A percentile compares a stretch with the other conserved stretches of the same genome.
These are phyloP conservation scores for Erethizon dorsatum DNA, from an alignment of 2,797 vertebrate genomes.

Conservation along the genomic window DNA sequence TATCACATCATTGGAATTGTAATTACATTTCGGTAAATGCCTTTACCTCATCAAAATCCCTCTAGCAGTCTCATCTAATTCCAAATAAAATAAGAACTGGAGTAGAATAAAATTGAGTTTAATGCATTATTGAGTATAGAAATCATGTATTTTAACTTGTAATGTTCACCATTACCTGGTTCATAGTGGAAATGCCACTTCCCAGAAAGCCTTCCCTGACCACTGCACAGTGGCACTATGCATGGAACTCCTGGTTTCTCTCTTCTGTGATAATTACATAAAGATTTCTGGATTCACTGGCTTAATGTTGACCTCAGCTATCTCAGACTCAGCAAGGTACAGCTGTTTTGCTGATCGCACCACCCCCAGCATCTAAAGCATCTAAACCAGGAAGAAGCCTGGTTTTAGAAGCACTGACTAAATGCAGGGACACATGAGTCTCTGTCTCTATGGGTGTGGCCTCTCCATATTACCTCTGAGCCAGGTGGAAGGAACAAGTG, in stretches of 20 bases:
- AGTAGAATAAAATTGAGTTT: not conserved
- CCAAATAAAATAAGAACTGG: not conserved
- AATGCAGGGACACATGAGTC: not conserved
- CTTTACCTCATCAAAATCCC: not conserved
- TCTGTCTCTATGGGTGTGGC: not conserved
- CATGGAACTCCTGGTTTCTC: not conserved
- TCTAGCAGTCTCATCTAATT: conserved; percentile 1
- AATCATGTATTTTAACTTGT: not conserved
- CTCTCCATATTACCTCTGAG: not conserved
- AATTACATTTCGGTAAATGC: conserved; percentile 3
- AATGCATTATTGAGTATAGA: not conserved
- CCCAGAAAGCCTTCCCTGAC: not conserved
- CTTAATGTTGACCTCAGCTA: not conserved
- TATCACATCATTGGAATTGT: not conserved
- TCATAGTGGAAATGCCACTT: not conserved
- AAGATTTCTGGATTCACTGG: not conserved
- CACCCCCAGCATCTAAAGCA: not conserved
- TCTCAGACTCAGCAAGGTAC: not conserved
- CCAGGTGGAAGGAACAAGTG: not conserved
- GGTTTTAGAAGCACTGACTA: not conserved
- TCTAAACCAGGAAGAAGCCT: not conserved
- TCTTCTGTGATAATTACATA: not conserved
- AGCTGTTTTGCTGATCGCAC: not conserved
- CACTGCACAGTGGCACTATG: not conserved
- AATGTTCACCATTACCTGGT: not conserved